Conservation (phyloP, 2,113 vertebrate species). For the Saguinus imperator region DNA sequence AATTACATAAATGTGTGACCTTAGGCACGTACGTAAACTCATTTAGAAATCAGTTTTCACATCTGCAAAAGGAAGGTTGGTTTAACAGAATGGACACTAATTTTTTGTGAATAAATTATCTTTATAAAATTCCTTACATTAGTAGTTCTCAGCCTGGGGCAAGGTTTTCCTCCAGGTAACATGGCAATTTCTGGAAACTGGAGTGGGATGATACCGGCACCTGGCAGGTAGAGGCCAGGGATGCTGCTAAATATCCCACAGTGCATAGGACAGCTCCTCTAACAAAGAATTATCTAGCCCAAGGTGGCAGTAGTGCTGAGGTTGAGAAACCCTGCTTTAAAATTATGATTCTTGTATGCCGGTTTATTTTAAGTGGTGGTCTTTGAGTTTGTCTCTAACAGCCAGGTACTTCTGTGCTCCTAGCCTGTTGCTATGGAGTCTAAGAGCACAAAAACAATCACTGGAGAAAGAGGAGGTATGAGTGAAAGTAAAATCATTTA, state of each 20-base stretch:
- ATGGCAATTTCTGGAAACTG: not conserved
- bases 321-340: not conserved
- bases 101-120: not conserved
- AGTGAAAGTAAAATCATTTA: not conserved
- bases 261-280: not conserved
- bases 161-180: not conserved
- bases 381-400: not conserved
- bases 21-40: not conserved
- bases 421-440: not conserved
- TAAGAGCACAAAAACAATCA: not conserved
- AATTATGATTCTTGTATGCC: not conserved
- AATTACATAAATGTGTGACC: not conserved
- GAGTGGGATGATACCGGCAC: not conserved
- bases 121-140: not conserved
- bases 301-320: not conserved
- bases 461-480: not conserved
- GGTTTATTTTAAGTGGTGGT: not conserved
- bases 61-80: not conserved
- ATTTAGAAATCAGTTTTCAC: not conserved
- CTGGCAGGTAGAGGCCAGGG: not conserved
- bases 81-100: not conserved
- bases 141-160: not conserved
- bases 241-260: not conserved
- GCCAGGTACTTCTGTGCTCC: not conserved
- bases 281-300: not conserved